phyloP scores from a whole-genome alignment of 2,888 invertebrate genomes.

The Anagyrus pseudococci region DNA sequence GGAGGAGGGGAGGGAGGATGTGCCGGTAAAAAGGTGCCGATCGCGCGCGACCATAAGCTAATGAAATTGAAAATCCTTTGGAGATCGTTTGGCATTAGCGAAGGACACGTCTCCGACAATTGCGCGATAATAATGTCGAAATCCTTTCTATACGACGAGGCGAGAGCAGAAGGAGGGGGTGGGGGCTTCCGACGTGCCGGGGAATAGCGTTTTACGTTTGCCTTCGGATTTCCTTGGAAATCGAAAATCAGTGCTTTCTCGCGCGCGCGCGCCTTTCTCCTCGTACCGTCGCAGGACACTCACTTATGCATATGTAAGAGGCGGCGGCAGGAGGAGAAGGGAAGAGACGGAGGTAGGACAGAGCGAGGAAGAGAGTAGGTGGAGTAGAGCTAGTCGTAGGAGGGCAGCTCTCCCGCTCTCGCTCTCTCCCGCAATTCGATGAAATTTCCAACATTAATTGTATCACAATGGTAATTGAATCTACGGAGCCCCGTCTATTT shows the following conservation, averaged over 20 bases:
- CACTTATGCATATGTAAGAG: slow-evolving; percentile 61
- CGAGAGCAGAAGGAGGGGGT: too few relatives aligned
- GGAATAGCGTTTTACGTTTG: slow-evolving; percentile 36
- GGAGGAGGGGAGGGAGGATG: too few relatives aligned
- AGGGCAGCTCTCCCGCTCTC: slow-evolving; percentile 9
- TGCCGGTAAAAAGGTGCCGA: too few relatives aligned
- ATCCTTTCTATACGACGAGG: too few relatives aligned
- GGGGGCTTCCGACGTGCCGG: slow-evolving; percentile 12
- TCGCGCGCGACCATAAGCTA: slow-evolving; percentile 20
- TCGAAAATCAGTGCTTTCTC: slow-evolving; percentile 33
- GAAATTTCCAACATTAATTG: slow-evolving; percentile 63
- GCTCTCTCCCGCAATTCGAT: slow-evolving; percentile 60
- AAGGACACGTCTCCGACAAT: slow-evolving; percentile 21
- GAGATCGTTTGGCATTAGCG: slow-evolving; percentile 24
- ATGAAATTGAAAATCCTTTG: slow-evolving; percentile 27
- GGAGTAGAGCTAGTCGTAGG: too few relatives aligned
- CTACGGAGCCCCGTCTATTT: slow-evolving; percentile 62
- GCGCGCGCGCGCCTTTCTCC: slow-evolving; percentile 6
- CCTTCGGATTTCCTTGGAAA: slow-evolving; percentile 38
- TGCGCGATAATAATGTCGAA: slow-evolving; percentile 10
- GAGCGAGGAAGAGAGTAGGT: neutral
- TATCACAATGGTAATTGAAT: slow-evolving; percentile 63
- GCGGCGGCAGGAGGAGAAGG: slow-evolving; percentile 41
- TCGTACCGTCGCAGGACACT: slow-evolving; percentile 46
- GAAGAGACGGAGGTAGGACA: neutral